A percentile compares a stretch with the other conserved stretches of the same genome.
Conservation (phyloP, 2,888 invertebrate species). For the Catotricha subobsoleta region DNA sequence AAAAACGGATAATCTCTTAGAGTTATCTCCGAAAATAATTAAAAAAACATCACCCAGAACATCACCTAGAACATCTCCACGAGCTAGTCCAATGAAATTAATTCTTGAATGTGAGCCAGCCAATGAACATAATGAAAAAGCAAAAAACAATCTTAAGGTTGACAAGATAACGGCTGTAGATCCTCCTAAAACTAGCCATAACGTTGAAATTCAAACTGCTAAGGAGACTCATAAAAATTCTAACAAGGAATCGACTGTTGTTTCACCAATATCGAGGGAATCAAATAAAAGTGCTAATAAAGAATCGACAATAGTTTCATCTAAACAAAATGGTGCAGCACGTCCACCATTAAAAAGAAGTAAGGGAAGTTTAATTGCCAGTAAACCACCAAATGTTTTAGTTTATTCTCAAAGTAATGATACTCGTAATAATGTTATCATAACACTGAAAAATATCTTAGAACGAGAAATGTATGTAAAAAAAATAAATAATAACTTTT, state of each 20-base stretch:
- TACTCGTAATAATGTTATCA: constrained; percentile 54
- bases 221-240: too few species aligned
- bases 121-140: too few species aligned
- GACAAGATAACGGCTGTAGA: too few species aligned
- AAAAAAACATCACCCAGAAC: constrained; percentile 7
- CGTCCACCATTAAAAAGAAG: constrained; percentile 22
- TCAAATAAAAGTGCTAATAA: constrained; percentile 1
- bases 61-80: constrained; percentile 7
- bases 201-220: too few species aligned
- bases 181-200: too few species aligned
- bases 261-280: too few species aligned
- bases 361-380: constrained; percentile 20
- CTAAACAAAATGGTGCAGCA: constrained; percentile 9
- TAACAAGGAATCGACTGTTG: too few species aligned
- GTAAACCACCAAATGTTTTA: constrained; percentile 63
- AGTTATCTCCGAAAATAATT: background rate
- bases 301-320: constrained; percentile 11
- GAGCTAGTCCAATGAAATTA: constrained; percentile 6
- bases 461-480: constrained; percentile 47
- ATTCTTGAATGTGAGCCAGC: background rate
- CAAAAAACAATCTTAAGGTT: too few species aligned
- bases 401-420: constrained; percentile 63
- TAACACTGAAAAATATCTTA: constrained; percentile 46
- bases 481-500: too few species aligned
- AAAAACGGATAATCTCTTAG: background rate